A percentile compares a stretch with the other conserved stretches of the same genome.
phyloP scores from a whole-genome alignment of 2,797 vertebrate genomes.

The Rhyacichthys aspro region DNA sequence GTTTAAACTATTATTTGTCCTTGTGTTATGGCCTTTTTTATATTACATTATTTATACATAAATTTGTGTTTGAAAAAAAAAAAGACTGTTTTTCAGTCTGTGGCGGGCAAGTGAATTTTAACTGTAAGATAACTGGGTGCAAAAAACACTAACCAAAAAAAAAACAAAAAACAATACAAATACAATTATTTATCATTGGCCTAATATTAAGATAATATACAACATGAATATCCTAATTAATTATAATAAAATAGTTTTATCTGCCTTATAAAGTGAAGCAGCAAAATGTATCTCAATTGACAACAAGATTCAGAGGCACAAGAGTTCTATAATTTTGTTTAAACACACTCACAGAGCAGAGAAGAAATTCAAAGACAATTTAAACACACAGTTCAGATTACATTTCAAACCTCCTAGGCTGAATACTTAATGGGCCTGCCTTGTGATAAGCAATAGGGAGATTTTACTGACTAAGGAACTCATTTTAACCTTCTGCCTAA shows the following conservation, averaged over 20 bases:
- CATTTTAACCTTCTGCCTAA: conserved; percentile 66
- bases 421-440: conserved; percentile 74
- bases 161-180: too few species aligned
- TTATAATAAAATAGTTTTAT: too few species aligned
- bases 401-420: conserved; percentile 74
- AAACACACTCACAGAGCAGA: conserved; percentile 60
- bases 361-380: conserved; percentile 73
- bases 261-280: too few species aligned
- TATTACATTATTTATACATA: neutral
- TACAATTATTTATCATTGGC: too few species aligned
- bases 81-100: too few species aligned
- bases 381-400: conserved; percentile 72
- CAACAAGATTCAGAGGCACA: too few species aligned
- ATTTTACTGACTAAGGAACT: conserved; percentile 73
- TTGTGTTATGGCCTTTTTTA: neutral
- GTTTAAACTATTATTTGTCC: conserved; percentile 17
- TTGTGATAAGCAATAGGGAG: conserved; percentile 67
- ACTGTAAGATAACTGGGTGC: too few species aligned
- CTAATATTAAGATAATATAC: neutral
- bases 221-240: neutral
- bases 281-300: too few species aligned
- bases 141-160: too few species aligned
- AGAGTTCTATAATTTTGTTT: conserved; percentile 56
- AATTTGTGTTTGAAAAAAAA: too few species aligned
- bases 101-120: too few species aligned